Conservation (phyloP, 64 coral and sea anemone genomes). For the Anthopleura sola region DNA sequence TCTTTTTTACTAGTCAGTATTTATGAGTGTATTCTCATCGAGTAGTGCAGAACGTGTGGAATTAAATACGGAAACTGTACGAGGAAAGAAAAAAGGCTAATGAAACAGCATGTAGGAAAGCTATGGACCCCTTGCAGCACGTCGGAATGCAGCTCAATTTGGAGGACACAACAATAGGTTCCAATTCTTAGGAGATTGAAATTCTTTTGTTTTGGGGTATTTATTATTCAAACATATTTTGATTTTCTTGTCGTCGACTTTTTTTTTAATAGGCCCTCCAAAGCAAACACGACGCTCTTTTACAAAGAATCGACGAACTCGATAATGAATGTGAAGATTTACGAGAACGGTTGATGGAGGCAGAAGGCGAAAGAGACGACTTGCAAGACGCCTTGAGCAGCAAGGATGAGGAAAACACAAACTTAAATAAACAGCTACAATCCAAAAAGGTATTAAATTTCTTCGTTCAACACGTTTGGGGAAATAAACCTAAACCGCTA, state of each 20-base stretch:
- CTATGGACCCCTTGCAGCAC: no score
- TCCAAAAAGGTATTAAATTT: slow-evolving; percentile 62
- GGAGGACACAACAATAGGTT: no score
- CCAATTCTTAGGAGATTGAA: neutral
- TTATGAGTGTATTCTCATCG: no score
- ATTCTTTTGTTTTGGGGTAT: no score
- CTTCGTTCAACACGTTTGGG: no score
- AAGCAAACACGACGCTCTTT: slow-evolving; percentile 83
- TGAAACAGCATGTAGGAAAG: no score
- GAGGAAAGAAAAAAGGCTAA: no score
- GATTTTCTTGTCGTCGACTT: neutral
- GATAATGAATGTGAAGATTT: slow-evolving; percentile 87
- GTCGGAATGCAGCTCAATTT: no score
- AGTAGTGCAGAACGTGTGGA: no score
- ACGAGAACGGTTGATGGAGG: slow-evolving; percentile 68
- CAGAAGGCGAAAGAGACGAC: slow-evolving; percentile 80
- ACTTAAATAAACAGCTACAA: slow-evolving; percentile 58
- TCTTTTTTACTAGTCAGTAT: no score
- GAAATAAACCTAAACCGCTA: no score
- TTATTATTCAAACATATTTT: neutral
- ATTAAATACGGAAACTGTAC: no score
- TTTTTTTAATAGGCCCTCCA: slow-evolving; percentile 69
- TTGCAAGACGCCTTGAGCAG: slow-evolving; percentile 60
- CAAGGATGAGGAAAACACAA: slow-evolving; percentile 33
- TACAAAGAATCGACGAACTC: slow-evolving; percentile 85